phyloP scores from a whole-genome alignment of 2,113 vertebrate genomes.

The Rana temporaria region DNA sequence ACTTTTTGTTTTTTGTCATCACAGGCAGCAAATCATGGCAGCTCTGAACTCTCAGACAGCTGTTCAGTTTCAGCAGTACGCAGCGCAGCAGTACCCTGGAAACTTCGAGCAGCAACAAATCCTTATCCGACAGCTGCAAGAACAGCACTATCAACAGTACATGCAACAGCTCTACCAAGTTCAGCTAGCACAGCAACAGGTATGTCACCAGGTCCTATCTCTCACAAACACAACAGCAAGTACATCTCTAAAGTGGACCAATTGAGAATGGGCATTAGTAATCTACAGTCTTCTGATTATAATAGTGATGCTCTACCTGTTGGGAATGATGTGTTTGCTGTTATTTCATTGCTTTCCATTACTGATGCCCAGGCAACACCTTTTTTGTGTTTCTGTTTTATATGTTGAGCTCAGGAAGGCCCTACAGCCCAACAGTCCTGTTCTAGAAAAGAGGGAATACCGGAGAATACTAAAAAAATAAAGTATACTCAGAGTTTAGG shows the following conservation, averaged over 20 bases:
- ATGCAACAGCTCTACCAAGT: conserved; percentile 99
- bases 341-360: no score
- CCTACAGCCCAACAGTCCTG: no score
- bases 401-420: no score
- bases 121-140: conserved; percentile 96
- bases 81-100: conserved; percentile 95
- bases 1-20: neutral
- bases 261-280: neutral
- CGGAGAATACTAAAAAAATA: no score
- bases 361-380: no score
- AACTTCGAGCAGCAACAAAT: conserved; percentile 94
- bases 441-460: no score
- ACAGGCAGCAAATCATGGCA: conserved; percentile 98
- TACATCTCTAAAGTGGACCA: neutral
- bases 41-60: conserved; percentile 96
- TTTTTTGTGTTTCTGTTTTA: no score
- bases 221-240: neutral
- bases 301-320: no score
- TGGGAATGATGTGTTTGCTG: no score
- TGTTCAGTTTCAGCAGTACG: conserved; percentile 98
- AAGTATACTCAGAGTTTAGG: no score
- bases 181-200: conserved; percentile 98
- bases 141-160: conserved; percentile 98
- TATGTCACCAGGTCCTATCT: conserved; percentile 51
- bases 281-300: neutral